Conservation (phyloP, 2,797 vertebrate genomes). For the Tympanoctomys barrerae region DNA sequence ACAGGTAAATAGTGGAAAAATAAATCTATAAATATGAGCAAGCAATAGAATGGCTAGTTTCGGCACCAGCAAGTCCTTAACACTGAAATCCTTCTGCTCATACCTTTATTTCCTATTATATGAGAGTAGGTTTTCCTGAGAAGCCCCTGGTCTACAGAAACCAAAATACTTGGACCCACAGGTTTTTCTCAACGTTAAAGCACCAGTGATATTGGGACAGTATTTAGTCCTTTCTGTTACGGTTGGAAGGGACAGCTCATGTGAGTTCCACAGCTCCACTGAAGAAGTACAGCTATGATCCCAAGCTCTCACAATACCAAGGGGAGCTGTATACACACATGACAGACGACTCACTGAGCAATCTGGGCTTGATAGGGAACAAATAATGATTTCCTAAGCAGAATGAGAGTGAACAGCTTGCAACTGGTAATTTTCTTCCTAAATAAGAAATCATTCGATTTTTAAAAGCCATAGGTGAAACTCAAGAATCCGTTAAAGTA, state of each 20-base stretch:
- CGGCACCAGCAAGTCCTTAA: background rate
- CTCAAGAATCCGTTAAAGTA: background rate
- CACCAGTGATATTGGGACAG: background rate
- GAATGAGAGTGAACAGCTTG: background rate
- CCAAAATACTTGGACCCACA: background rate
- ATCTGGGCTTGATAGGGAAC: background rate
- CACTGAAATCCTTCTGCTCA: background rate
- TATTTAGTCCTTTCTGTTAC: background rate
- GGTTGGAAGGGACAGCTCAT: background rate
- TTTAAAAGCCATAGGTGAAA: background rate
- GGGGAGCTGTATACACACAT: background rate
- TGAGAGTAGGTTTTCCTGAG: background rate
- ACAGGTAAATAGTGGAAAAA: slow-evolving; percentile 27
- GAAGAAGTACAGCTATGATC: background rate
- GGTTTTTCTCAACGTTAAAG: background rate
- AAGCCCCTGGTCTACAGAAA: background rate
- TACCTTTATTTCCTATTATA: slow-evolving; percentile 14
- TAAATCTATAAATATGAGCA: slow-evolving; percentile 13
- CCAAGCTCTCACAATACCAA: background rate
- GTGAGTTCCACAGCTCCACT: background rate
- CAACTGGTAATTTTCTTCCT: background rate
- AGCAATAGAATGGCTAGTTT: background rate
- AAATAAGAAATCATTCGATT: slow-evolving; percentile 4
- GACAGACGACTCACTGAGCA: slow-evolving; percentile 11
- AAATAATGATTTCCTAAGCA: background rate